Evolutionary conservation across 1,140 invertebrate species (phyloP), one percentile per base, ranked within the genome.

Genomic region (Carposina sasakii): DNA sequence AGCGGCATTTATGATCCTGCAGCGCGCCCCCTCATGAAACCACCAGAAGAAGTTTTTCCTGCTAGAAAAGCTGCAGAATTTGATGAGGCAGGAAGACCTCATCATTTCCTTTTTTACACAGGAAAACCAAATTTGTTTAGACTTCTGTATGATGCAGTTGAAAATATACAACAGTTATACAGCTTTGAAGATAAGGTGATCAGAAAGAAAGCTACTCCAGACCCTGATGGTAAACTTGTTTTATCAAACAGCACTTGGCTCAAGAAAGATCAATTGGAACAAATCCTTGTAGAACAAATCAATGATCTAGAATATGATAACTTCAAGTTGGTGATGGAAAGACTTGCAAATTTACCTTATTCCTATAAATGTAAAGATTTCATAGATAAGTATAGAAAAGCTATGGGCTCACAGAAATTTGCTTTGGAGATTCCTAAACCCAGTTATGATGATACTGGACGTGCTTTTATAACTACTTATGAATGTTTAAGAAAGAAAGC

Each of bases 21-120:
- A 67, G 95, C 96, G 3, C 86, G 94, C 40, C 97, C 97, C 0
- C 70, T 93, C 1, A 94, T 99, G 94, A 92, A 90, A 66, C 91
- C 92, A 21, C 96, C 97, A 21, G 89, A 91, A 65, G 90, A 95
- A 81, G 85, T 98, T 17, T 96, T 94, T 86, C 93, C 94, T n/a
- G 86, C 89, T 21, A 88, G 88, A 48, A 96, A 95, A 90, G 94
- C 90, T 44, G 96, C 96, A 12, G 91, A 97, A 79, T 98, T 98
- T 88, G 95, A 97, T 85, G 86, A 90, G 62, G 88, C 87, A 57
- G 97, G 97, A 0, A 87, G 96, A 67, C 97, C 97, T 3, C 91
- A 90, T 81, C 93, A 98, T 85, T 91, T 88, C 40, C 83, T 98
- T 48, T 98, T 97, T 85, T 99, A 98, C 67, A 98, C 96, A 0